phyloP scores from a whole-genome alignment of 2,113 vertebrate genomes.

The Heptranchias perlo region DNA sequence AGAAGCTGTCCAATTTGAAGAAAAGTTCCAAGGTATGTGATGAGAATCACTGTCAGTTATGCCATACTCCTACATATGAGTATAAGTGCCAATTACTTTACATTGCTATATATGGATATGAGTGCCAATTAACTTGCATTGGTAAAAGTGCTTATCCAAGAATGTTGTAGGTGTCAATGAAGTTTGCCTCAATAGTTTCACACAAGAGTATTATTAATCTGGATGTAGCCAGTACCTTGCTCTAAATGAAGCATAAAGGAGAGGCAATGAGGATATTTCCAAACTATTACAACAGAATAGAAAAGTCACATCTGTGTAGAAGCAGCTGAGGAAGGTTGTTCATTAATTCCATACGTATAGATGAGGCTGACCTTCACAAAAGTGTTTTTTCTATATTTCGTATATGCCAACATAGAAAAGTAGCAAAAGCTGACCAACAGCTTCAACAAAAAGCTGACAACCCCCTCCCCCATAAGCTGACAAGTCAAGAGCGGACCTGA shows the following conservation, averaged over 20 bases:
- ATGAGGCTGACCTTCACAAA: not conserved
- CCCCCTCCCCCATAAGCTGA: not conserved
- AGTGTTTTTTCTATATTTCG: not conserved
- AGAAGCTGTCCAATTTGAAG: not conserved
- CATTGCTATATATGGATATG: not conserved
- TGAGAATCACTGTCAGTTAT: not conserved
- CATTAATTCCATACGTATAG: not conserved
- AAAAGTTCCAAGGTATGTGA: not conserved
- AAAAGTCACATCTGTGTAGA: not conserved
- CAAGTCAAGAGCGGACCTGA: not conserved
- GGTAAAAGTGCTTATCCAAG: not conserved
- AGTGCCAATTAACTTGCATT: not conserved
- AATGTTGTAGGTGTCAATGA: not conserved
- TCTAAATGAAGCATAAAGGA: not conserved
- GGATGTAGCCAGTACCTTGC: not conserved
- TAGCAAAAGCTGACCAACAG: not conserved
- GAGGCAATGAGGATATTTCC: not conserved
- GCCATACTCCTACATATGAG: not conserved
- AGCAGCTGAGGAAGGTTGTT: not conserved
- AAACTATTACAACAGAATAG: not conserved
- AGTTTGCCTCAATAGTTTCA: not conserved
- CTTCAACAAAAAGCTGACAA: not conserved
- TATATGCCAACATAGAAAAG: not conserved
- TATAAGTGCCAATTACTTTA: not conserved
- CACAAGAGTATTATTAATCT: not conserved